Evolutionary conservation across 2,797 vertebrate species (phyloP).

Genomic region (Bovichtus diacanthus): DNA sequence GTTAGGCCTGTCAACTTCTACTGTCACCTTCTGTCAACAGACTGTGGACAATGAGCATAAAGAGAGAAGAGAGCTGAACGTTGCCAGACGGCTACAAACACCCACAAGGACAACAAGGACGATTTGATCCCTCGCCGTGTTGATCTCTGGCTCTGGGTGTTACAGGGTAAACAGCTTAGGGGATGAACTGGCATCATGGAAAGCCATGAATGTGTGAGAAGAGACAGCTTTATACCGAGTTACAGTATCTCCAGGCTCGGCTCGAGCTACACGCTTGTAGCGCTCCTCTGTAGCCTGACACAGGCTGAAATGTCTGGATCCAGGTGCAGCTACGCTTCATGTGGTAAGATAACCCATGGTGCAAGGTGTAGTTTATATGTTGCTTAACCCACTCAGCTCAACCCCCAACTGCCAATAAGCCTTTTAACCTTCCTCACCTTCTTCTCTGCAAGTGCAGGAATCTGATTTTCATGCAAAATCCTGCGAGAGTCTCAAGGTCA

Average conservation of each 20-base stretch:
- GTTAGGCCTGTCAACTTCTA: not conserved
- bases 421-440: not conserved
- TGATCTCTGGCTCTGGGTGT: slow-evolving; percentile 64
- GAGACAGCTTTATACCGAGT: slow-evolving; percentile 12
- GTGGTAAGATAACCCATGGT: not conserved
- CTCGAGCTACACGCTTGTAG: not conserved
- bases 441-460: not conserved
- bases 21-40: slow-evolving; percentile 9
- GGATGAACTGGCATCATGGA: slow-evolving; percentile 57
- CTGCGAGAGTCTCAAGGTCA: not conserved
- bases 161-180: slow-evolving; percentile 63
- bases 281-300: not conserved
- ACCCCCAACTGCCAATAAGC: not conserved
- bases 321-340: not conserved
- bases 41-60: slow-evolving; percentile 11
- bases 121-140: slow-evolving; percentile 51
- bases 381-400: not conserved
- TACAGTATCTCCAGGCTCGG: not conserved
- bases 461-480: not conserved
- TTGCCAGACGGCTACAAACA: slow-evolving; percentile 22
- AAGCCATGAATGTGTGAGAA: slow-evolving; percentile 41
- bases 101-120: slow-evolving; percentile 30
- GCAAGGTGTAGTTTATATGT: not conserved
- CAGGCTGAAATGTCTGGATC: not conserved
- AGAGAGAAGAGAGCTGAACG: not conserved